Evolutionary conservation across 2,113 vertebrate genomes (phyloP), one percentile per base, ranked within the genome.

Genomic region (Neodon shergylaensis): DNA sequence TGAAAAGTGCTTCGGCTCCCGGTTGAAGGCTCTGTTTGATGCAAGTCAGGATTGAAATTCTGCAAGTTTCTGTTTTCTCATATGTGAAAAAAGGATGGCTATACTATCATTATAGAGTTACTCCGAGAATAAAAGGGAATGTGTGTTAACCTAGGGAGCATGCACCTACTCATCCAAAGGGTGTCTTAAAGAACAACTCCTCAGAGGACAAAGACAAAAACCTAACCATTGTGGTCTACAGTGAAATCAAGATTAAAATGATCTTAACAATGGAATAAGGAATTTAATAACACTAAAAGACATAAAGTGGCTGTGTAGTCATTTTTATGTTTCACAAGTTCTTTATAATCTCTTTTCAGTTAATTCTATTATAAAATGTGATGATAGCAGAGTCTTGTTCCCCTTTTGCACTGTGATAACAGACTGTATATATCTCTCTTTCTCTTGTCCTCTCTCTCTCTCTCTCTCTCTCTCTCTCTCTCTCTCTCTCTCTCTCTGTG

Each of bases 1-100:
- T 68, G 3, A 28, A 63, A 82, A 78, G 52, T 36, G 65, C 85
- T 85, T 66, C 24, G 65, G 65, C 42, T 81, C 28, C 65, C n/a
- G 4, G 54, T 95, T 88, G 90, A 72, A 85, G 93, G 88, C 8
- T 70, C n/a, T 84, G 73, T 95, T 93, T 92, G 44, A 81, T 13
- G 17, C 4, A 89, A 83, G 49, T 3, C 24, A 58, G 44, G 44
- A 85, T 61, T 94, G 78, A 95, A 89, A 70, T 65, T 84, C 42
- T 66, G 22, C 12, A 81, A 77, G 13, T 83, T 92, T 91, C 63
- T 88, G 12, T 91, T 81, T 91, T 90, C 68, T 92, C 54, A 61
- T 49, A 70, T 8, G 12, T 33, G 26, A 84, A 61, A 77, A 72
- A 54, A 52, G 13, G 66, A 22, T 44, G 77, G 36, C n/a, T 54